Percentiles rank a stretch among this genome's conserved stretches.
These are phyloP conservation scores for Drosophila ogumai DNA, from an alignment of 1,140 invertebrate genomes.

Conservation along the genomic window DNA sequence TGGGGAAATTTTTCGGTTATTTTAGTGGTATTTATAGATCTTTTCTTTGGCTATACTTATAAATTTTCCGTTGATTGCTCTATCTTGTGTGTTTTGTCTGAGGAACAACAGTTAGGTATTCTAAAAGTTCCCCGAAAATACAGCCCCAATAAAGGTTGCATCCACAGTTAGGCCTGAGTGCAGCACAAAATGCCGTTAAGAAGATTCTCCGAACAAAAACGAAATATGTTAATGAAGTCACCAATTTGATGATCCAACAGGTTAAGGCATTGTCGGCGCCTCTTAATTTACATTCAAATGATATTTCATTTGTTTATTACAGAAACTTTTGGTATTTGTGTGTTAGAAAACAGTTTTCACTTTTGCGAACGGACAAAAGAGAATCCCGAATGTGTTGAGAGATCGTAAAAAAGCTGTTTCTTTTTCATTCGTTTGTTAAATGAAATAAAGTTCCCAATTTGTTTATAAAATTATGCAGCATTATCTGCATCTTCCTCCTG, in stretches of 20 bases:
- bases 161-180: slow-evolving; percentile 36
- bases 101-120: slow-evolving; percentile 36
- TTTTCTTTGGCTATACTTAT: slow-evolving; percentile 24
- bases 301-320: slow-evolving; percentile 46
- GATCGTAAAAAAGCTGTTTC: slow-evolving; percentile 40
- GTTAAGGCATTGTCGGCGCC: slow-evolving; percentile 14
- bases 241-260: slow-evolving; percentile 52
- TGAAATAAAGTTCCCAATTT: slow-evolving; percentile 36
- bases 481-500: slow-evolving; percentile 3
- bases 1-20: slow-evolving; percentile 19
- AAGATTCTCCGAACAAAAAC: slow-evolving; percentile 36
- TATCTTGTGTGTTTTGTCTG: background rate
- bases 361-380: slow-evolving; percentile 69
- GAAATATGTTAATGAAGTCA: slow-evolving; percentile 39
- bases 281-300: slow-evolving; percentile 46
- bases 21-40: slow-evolving; percentile 32
- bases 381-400: slow-evolving; percentile 16
- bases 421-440: slow-evolving; percentile 5
- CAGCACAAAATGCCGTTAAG: slow-evolving; percentile 41
- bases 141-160: slow-evolving; percentile 7
- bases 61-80: slow-evolving; percentile 42
- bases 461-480: slow-evolving; percentile 54
- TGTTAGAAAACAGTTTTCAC: slow-evolving; percentile 66
- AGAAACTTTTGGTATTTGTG: slow-evolving; percentile 19
- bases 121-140: background rate